A percentile compares a stretch with the other conserved stretches of the same genome.
phyloP scores from a whole-genome alignment of 2,113 vertebrate genomes.

The Crotalus helleri region DNA sequence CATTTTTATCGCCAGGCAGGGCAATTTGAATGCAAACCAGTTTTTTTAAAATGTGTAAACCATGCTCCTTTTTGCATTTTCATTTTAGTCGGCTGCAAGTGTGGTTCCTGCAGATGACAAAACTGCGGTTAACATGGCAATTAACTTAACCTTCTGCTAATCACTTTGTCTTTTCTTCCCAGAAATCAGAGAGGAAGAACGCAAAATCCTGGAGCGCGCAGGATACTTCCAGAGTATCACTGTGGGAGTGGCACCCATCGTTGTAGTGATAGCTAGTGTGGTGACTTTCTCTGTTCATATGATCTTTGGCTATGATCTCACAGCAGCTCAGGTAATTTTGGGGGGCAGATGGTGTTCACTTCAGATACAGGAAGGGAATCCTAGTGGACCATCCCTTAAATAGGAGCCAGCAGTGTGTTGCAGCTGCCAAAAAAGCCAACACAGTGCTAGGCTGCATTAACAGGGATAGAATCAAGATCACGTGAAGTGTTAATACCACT shows the following conservation, averaged over 20 bases:
- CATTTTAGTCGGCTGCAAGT: not conserved
- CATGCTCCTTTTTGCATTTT: not conserved
- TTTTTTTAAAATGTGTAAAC: not conserved
- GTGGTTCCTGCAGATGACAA: not conserved
- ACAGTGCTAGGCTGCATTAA: too few species aligned
- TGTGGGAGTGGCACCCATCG: constrained; percentile 88
- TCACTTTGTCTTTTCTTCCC: constrained; percentile 12
- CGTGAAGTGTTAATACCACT: too few species aligned
- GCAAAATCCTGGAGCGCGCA: constrained; percentile 78
- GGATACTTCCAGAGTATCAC: constrained; percentile 95
- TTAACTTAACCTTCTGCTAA: not conserved
- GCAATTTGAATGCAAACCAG: not conserved
- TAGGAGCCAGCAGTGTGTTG: too few species aligned
- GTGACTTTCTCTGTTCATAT: constrained; percentile 90
- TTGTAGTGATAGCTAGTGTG: constrained; percentile 91
- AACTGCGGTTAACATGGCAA: not conserved
- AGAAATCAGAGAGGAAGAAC: constrained; percentile 88
- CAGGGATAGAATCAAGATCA: too few species aligned
- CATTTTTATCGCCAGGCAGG: not conserved
- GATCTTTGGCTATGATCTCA: constrained; percentile 88
- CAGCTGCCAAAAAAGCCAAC: too few species aligned
- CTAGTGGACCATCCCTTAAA: too few species aligned
- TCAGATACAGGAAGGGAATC: not conserved
- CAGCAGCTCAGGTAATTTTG: constrained; percentile 81
- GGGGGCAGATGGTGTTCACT: not conserved